A percentile compares a stretch with the other conserved stretches of the same genome.
These are phyloP conservation scores for Pteropus alecto DNA, from an alignment of 2,113 vertebrate genomes.

Conservation along the genomic window DNA sequence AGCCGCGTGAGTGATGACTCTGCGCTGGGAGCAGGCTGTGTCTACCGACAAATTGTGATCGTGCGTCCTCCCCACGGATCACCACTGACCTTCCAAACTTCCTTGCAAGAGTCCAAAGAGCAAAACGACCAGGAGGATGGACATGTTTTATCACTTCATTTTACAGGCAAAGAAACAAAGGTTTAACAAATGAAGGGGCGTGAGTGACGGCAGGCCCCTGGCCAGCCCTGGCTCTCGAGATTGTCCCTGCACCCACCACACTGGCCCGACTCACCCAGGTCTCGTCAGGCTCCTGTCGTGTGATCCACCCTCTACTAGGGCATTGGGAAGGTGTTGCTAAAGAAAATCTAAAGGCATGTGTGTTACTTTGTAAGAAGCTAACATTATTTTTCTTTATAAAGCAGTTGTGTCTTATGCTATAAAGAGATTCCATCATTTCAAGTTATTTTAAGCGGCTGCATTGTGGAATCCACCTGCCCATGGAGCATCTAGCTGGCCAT, in stretches of 20 bases:
- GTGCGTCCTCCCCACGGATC: rapidly evolving
- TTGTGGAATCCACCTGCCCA: neutral
- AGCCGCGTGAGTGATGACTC: too few species aligned
- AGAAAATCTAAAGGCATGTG: neutral
- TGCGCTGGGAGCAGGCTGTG: neutral
- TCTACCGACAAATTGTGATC: neutral
- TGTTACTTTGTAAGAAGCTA: neutral
- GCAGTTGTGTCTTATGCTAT: neutral
- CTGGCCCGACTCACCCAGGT: rapidly evolving
- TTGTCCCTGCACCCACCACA: rapidly evolving
- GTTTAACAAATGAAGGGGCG: neutral
- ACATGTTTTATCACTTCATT: neutral
- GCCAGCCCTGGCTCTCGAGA: neutral
- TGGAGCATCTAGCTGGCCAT: neutral
- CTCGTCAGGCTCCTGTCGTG: rapidly evolving
- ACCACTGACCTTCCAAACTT: neutral
- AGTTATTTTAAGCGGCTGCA: neutral
- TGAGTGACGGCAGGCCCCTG: neutral
- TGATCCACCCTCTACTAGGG: rapidly evolving
- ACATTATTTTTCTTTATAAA: neutral
- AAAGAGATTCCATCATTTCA: neutral
- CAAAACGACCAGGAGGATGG: neutral
- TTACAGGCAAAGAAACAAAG: neutral
- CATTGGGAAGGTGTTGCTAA: neutral
- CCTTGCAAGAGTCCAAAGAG: neutral